phyloP scores from a whole-genome alignment of 2,888 invertebrate species.

The Stenodera caucasica region DNA sequence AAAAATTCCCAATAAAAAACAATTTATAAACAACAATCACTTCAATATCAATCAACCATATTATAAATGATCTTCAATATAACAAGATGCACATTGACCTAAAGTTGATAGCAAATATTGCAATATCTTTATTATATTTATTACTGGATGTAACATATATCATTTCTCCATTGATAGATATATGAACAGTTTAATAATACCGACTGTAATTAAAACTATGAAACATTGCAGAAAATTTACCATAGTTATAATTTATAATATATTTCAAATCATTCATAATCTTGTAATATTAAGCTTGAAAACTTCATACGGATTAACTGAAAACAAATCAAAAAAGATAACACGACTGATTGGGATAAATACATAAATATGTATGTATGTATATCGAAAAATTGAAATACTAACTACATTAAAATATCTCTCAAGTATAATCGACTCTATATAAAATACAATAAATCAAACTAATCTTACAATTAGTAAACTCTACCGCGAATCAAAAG shows the following conservation, averaged over 20 bases:
- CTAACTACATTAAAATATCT: too few species aligned
- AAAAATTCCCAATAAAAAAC: conserved; percentile 5
- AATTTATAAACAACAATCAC: neutral
- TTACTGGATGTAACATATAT: conserved; percentile 20
- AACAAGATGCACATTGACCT: neutral
- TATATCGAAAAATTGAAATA: too few species aligned
- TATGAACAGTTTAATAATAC: conserved; percentile 29
- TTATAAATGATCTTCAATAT: neutral
- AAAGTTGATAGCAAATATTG: neutral
- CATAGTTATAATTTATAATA: conserved; percentile 19
- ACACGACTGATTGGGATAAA: too few species aligned
- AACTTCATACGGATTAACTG: neutral
- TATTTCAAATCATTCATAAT: conserved; percentile 16
- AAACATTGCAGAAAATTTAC: conserved; percentile 18
- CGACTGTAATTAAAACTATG: conserved; percentile 29
- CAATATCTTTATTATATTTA: conserved; percentile 27
- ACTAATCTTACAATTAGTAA: too few species aligned
- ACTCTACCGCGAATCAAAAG: too few species aligned
- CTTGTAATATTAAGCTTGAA: neutral
- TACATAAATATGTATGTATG: too few species aligned
- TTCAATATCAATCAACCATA: neutral
- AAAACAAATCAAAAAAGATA: too few species aligned
- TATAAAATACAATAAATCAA: too few species aligned
- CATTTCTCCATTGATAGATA: conserved; percentile 25
- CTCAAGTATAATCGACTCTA: too few species aligned